Evolutionary conservation across 2,797 vertebrate genomes (phyloP).

Genomic region (Pitangus sulphuratus): DNA sequence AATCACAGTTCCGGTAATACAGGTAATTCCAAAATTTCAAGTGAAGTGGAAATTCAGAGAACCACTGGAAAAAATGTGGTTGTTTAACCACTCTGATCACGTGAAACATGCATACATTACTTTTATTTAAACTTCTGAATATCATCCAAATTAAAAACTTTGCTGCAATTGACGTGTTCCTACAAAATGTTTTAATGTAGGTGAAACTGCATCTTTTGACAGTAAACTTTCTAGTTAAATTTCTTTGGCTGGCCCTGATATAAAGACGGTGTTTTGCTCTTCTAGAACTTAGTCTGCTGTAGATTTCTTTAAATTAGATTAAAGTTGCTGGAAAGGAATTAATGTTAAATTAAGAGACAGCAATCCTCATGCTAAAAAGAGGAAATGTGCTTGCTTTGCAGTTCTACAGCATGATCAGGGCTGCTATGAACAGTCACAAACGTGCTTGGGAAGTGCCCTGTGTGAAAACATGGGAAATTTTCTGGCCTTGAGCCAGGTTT

Average conservation of each 20-base stretch:
- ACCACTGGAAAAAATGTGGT: not conserved
- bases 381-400: not conserved
- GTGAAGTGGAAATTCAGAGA: not conserved
- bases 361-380: not conserved
- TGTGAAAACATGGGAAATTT: not conserved
- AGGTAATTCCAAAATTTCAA: not conserved
- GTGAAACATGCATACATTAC: not conserved
- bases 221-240: not conserved
- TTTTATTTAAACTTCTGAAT: not conserved
- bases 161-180: not conserved
- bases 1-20: not conserved
- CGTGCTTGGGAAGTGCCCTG: not conserved
- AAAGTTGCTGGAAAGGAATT: conserved; percentile 1
- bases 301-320: conserved; percentile 33
- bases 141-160: not conserved
- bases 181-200: not conserved
- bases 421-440: not conserved
- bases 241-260: not conserved
- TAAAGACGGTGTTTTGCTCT: not conserved
- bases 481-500: not conserved
- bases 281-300: not conserved
- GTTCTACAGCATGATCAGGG: not conserved
- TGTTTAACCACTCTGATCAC: not conserved
- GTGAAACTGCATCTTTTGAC: not conserved
- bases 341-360: conserved; percentile 2